Evolutionary conservation across 2,113 vertebrate species (phyloP).

Genomic region (Taurulus bubalis): DNA sequence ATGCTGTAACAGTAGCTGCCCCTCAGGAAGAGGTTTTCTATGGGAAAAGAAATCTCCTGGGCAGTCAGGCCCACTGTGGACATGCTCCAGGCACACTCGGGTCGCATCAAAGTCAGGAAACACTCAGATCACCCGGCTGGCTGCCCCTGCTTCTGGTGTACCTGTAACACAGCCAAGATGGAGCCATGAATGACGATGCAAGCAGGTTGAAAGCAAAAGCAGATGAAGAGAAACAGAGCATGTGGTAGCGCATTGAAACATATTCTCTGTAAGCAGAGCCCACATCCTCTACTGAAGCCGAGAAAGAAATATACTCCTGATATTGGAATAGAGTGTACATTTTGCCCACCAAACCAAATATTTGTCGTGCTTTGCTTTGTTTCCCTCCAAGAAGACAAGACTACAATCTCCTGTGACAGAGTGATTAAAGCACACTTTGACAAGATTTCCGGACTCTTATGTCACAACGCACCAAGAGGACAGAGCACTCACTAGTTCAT

Average conservation of each 20-base stretch:
- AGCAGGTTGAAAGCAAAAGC: conserved; percentile 42
- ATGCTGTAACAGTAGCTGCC: conserved; percentile 86
- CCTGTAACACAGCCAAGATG: conserved; percentile 70
- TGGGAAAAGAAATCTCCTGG: conserved; percentile 90
- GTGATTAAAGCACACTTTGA: conserved; percentile 57
- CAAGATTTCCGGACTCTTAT: conserved; percentile 26
- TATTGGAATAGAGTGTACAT: conserved; percentile 21
- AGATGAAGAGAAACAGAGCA: conserved; percentile 34
- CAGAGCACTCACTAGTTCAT: background rate
- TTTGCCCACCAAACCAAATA: background rate
- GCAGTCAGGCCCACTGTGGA: conserved; percentile 93
- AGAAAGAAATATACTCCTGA: conserved; percentile 14
- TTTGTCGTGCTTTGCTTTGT: conserved; percentile 9
- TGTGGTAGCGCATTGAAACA: conserved; percentile 29
- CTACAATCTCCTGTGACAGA: conserved; percentile 44
- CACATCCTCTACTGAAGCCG: conserved; percentile 5
- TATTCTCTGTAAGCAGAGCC: conserved; percentile 8
- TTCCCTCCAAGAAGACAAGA: conserved; percentile 25
- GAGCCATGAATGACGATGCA: conserved; percentile 34
- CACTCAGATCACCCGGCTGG: conserved; percentile 74
- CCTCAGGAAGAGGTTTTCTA: conserved; percentile 89
- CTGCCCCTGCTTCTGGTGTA: conserved; percentile 68
- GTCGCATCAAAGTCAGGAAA: conserved; percentile 86
- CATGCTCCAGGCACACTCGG: conserved; percentile 87
- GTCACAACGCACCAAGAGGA: conserved; percentile 1